Percentiles rank a stretch among this genome's conserved stretches.
Evolutionary conservation across 2,113 vertebrate species (phyloP).

Genomic region (Barbus barbus): DNA sequence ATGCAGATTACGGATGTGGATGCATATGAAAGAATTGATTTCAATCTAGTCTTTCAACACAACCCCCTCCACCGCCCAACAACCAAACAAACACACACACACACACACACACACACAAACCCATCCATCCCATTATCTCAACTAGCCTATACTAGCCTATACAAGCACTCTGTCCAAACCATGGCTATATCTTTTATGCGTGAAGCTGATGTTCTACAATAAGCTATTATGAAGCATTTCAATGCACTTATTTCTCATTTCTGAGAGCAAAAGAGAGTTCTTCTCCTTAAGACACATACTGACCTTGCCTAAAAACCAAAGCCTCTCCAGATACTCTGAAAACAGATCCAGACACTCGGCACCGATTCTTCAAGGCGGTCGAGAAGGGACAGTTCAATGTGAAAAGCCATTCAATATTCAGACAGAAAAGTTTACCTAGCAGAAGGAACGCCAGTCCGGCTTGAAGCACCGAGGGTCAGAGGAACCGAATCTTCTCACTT

Average conservation of each 20-base stretch:
- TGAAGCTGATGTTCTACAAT: not conserved
- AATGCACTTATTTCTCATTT: not conserved
- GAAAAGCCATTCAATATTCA: not conserved
- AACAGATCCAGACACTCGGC: not conserved
- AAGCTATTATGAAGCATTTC: not conserved
- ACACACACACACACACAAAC: not conserved
- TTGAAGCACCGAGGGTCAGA: conserved; percentile 60
- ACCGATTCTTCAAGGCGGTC: not conserved
- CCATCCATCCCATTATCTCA: conserved; percentile 26
- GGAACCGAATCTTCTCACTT: conserved; percentile 60
- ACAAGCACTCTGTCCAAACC: conserved; percentile 10
- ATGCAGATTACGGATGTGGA: conserved; percentile 2
- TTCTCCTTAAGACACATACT: not conserved
- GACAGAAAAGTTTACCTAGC: conserved; percentile 63
- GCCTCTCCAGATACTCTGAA: not conserved
- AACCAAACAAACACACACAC: conserved; percentile 20
- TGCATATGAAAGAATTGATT: not conserved
- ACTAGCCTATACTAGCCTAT: no score
- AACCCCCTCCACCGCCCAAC: conserved; percentile 28
- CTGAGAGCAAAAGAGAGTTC: not conserved
- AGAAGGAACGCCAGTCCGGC: conserved; percentile 63
- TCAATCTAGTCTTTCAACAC: conserved; percentile 26
- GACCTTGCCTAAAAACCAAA: conserved; percentile 27
- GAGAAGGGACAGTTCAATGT: not conserved
- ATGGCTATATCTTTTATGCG: not conserved